phyloP scores from a whole-genome alignment of 2,888 invertebrate genomes.

The Tenodera sinensis region DNA sequence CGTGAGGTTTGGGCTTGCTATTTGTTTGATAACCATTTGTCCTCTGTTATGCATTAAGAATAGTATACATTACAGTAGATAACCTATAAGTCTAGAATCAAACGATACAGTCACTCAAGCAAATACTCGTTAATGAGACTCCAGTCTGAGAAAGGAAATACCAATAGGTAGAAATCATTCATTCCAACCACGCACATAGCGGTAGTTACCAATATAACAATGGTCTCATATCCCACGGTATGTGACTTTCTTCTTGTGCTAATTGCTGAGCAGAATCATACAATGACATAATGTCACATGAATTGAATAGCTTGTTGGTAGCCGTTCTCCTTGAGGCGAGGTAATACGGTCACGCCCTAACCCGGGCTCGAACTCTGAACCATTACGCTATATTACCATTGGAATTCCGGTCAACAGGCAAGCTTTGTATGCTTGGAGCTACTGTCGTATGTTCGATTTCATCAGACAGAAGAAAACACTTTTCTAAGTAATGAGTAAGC shows the following conservation, averaged over 20 bases:
- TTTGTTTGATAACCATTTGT: too few relatives aligned
- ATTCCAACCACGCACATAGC: neutral
- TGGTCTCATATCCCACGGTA: neutral
- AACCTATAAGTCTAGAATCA: too few relatives aligned
- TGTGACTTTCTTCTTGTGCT: neutral
- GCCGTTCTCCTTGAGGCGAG: neutral
- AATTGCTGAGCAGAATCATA: neutral
- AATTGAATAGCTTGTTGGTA: neutral
- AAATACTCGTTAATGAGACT: too few relatives aligned
- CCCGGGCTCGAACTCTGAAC: neutral
- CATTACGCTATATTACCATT: neutral
- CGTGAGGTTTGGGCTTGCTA: too few relatives aligned
- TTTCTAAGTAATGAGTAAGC: too few relatives aligned
- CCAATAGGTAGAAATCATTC: neutral
- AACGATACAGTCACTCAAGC: too few relatives aligned
- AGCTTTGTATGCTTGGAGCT: too few relatives aligned
- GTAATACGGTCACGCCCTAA: neutral
- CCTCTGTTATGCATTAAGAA: too few relatives aligned
- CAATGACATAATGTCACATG: neutral
- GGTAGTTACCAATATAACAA: neutral
- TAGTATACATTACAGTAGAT: too few relatives aligned
- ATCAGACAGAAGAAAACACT: too few relatives aligned
- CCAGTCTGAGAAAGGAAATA: too few relatives aligned
- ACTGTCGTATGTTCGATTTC: too few relatives aligned
- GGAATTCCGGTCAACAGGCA: neutral